These are phyloP conservation scores for Epistrophella euchroma DNA, from an alignment of 2,888 invertebrate species.

Conservation along the genomic window DNA sequence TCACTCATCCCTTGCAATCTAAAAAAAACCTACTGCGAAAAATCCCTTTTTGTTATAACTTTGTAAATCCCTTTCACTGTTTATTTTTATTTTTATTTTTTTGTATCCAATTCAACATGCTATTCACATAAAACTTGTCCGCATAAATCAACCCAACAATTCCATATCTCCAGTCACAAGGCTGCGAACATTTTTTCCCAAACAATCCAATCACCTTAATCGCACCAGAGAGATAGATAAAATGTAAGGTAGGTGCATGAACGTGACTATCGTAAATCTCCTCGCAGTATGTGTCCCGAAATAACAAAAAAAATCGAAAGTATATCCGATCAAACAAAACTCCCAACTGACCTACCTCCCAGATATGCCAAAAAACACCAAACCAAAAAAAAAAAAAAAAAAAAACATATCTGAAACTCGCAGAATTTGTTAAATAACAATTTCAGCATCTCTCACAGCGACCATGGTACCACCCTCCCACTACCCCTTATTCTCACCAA, in stretches of 20 bases:
- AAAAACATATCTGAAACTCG: conserved; percentile 43
- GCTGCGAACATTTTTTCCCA: conserved; percentile 50
- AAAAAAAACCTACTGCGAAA: background rate
- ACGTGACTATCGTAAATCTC: conserved; percentile 63
- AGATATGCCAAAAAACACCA: conserved; percentile 22
- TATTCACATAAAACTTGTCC: conserved; percentile 35
- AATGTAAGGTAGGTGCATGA: conserved; percentile 21
- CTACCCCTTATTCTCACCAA: conserved; percentile 7
- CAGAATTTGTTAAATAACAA: conserved; percentile 64
- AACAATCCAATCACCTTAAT: conserved; percentile 68
- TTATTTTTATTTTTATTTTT: background rate
- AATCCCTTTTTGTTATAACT: conserved; percentile 6
- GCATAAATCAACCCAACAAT: conserved; percentile 55
- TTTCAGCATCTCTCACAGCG: conserved; percentile 7
- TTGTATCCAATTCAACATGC: conserved; percentile 34
- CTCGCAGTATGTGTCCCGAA: conserved; percentile 51
- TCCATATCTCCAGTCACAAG: conserved; percentile 48
- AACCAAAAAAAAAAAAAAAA: background rate
- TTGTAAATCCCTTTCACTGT: conserved; percentile 25
- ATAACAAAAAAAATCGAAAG: conserved; percentile 70
- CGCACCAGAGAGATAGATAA: conserved; percentile 41
- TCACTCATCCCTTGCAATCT: background rate
- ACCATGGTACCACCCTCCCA: background rate
- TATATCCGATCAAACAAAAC: conserved; percentile 46
- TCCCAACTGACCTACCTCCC: conserved; percentile 66